Evolutionary conservation across 2,888 invertebrate species (phyloP).

Genomic region (Dilophus febrilis): DNA sequence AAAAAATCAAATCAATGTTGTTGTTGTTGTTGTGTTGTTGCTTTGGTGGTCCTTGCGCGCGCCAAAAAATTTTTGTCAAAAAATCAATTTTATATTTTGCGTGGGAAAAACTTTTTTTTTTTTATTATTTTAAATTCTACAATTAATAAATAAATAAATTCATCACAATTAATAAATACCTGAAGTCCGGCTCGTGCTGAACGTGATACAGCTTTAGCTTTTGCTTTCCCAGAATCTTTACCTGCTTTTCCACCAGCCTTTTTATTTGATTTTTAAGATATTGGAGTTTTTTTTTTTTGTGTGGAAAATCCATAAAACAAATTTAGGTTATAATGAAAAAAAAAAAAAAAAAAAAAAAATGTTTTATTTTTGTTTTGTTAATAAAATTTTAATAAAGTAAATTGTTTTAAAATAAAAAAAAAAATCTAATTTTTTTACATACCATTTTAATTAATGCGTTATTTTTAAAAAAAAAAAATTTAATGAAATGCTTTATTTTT

Average conservation of each 20-base stretch:
- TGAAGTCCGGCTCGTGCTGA: conserved; percentile 98
- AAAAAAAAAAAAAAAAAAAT: background rate
- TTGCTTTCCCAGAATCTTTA: conserved; percentile 99
- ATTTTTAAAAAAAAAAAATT: no score
- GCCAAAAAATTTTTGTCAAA: conserved; percentile 6
- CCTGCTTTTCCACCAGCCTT: conserved; percentile 99
- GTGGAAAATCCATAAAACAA: background rate
- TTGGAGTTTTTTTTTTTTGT: no score
- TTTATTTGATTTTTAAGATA: no score
- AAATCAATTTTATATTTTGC: no score
- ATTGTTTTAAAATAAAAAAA: background rate
- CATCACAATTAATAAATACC: conserved; percentile 52
- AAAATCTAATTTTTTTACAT: background rate
- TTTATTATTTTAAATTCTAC: no score
- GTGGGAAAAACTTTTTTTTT: background rate
- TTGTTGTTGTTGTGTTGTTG: conserved; percentile 8
- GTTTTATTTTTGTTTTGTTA: background rate
- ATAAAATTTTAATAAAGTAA: background rate
- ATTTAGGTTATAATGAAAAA: background rate
- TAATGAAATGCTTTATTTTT: no score
- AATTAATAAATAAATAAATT: background rate
- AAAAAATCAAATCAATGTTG: conserved; percentile 9
- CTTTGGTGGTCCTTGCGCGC: conserved; percentile 6
- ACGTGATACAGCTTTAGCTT: conserved; percentile 97
- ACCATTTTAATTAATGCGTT: no score